Evolutionary conservation across 2,888 invertebrate genomes (phyloP).

Genomic region (Tetranychus piercei): DNA sequence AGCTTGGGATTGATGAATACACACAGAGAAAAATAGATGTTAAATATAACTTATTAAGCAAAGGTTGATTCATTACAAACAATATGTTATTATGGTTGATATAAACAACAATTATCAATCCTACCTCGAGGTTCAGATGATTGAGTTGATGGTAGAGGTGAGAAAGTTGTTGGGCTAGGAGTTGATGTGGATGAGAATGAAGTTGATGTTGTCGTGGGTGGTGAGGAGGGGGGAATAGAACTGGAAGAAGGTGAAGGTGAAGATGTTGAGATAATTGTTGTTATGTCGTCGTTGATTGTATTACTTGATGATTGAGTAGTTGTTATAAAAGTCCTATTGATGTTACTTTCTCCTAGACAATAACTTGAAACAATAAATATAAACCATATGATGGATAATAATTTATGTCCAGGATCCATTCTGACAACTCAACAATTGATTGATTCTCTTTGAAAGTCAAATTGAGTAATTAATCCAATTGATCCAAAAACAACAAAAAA

Average conservation of each 20-base stretch:
- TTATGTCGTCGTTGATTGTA: not conserved
- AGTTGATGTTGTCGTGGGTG: not conserved
- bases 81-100: not conserved
- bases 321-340: not conserved
- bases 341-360: not conserved
- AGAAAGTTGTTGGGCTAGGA: not conserved
- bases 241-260: not conserved
- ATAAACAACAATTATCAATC: not conserved
- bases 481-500: not conserved
- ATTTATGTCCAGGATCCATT: not conserved
- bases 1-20: not conserved
- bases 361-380: not conserved
- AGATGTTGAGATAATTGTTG: not conserved
- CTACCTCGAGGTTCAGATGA: not conserved
- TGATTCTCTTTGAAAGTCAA: not conserved
- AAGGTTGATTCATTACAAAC: not conserved
- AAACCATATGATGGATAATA: not conserved
- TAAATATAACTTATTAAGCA: not conserved
- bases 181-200: not conserved
- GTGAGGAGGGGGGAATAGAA: too few relatives aligned
- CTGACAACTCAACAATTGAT: not conserved
- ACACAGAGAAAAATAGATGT: not conserved
- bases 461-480: not conserved
- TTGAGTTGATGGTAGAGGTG: not conserved
- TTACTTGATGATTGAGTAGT: not conserved